These are phyloP conservation scores for Bombylius discolor DNA, from an alignment of 2,888 invertebrate species.

Conservation along the genomic window DNA sequence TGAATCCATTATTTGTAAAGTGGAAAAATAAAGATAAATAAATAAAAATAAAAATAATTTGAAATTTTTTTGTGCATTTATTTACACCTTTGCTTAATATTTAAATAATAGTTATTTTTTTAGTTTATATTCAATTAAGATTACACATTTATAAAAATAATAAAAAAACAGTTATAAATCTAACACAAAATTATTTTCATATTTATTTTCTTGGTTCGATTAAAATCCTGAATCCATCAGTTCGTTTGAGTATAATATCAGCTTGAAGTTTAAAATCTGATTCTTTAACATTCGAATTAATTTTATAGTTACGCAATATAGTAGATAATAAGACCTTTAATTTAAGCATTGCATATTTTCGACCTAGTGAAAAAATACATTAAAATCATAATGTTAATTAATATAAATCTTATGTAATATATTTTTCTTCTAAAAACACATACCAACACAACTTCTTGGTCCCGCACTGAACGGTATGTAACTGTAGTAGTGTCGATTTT, in stretches of 20 bases:
- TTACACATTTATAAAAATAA: no score
- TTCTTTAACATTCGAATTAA: conserved; percentile 49
- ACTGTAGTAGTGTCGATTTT: conserved; percentile 64
- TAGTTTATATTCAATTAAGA: no score
- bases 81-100: not conserved
- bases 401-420: no score
- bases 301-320: conserved; percentile 52
- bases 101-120: no score
- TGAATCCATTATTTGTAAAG: no score
- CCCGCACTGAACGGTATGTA: conserved; percentile 73
- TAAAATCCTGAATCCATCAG: conserved; percentile 56
- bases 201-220: conserved; percentile 46
- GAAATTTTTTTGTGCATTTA: not conserved
- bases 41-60: no score
- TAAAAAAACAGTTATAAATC: no score
- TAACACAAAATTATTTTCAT: no score
- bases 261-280: conserved; percentile 53
- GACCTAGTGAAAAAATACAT: conserved; percentile 33
- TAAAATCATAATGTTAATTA: not conserved
- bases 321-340: conserved; percentile 60
- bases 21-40: not conserved
- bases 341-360: conserved; percentile 69
- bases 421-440: conserved; percentile 20
- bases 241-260: conserved; percentile 61
- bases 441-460: conserved; percentile 65